phyloP scores from a whole-genome alignment of 1,140 invertebrate species.

The Dinoponera quadriceps region DNA sequence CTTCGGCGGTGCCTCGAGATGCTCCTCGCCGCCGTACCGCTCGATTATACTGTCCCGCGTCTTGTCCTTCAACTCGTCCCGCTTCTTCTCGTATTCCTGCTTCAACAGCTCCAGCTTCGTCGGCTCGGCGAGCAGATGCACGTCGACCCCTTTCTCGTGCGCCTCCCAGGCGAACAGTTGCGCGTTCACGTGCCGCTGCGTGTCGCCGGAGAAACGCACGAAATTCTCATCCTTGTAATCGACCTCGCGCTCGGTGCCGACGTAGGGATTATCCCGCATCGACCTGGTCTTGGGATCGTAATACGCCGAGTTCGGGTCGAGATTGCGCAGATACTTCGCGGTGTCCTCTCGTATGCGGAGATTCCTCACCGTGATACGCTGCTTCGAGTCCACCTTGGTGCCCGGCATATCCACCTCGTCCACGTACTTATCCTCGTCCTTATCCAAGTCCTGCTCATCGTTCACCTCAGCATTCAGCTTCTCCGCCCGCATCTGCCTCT shows the following conservation, averaged over 20 bases:
- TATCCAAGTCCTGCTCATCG: conserved; percentile 90
- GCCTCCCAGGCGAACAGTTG: conserved; percentile 99
- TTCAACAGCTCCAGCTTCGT: conserved; percentile 98
- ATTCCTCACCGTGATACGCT: conserved; percentile 99
- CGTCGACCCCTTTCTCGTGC: conserved; percentile 96
- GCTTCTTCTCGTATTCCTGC: conserved; percentile 95
- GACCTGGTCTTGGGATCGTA: conserved; percentile 99
- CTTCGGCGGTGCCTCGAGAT: conserved; percentile 94
- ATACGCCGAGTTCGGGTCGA: conserved; percentile 98
- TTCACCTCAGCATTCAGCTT: conserved; percentile 89
- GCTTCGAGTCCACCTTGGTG: conserved; percentile 99
- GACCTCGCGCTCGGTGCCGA: conserved; percentile 91
- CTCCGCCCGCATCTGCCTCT: conserved; percentile 94
- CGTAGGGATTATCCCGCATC: conserved; percentile 99
- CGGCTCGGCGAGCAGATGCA: conserved; percentile 98
- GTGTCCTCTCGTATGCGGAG: conserved; percentile 99
- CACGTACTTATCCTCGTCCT: conserved; percentile 98
- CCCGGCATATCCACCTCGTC: conserved; percentile 99
- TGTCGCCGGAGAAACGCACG: conserved; percentile 97
- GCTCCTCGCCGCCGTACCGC: conserved; percentile 96
- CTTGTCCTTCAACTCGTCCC: conserved; percentile 93
- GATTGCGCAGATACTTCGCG: conserved; percentile 98
- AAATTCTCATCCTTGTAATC: conserved; percentile 99
- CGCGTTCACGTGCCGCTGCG: conserved; percentile 94
- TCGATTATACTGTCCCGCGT: conserved; percentile 92